Evolutionary conservation across 2,888 invertebrate species (phyloP), one percentile per base, ranked within the genome.

Genomic region (Campoplex nolae): DNA sequence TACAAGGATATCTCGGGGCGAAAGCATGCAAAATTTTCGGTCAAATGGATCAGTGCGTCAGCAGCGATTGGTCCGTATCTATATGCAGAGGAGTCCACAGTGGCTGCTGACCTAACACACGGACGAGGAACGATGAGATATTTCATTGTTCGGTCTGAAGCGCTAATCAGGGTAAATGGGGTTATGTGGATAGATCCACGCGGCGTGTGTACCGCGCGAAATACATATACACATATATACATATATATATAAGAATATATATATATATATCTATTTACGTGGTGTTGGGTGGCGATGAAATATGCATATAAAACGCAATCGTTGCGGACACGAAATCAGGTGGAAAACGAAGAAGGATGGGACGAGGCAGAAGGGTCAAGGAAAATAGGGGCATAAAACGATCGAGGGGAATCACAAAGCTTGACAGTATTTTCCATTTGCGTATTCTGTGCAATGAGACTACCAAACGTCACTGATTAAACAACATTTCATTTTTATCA

Each of bases 161-260:
- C 84, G 84, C 86, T 87, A 82, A 84, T 87, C 84, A 84, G 78
- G 73, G 73, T 81, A 84, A 87, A 87, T 87, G 77, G 76, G 73
- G 82, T 82, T 87, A 84, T 70, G 77, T 70, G 79, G 73, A 74
- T 73, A 78, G 18, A 78, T 48, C 68, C 67, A 77, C 78, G 38
- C 56, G 32, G 56, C 51, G 68, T 54, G 38, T 68, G 8, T 28
- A 9, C 54, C 16, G 11, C 16, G 11, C 67, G 18, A 65, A 38
- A 48, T 38, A 32, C 8, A 80, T 35, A 51, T 38, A 48, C 28
- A 70, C 35, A 23, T 23, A 23, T 38, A 35, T 54, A 45, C 42
- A 16, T 8, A 58, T 32, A 56, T 18, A 48, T 18, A 23, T 11
- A 79, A n/a, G n/a, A n/a, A n/a, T 54, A 16, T 8, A 58, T 32